A percentile compares a stretch with the other conserved stretches of the same genome.
phyloP scores from a whole-genome alignment of 2,113 vertebrate species.

The Propithecus coquereli region DNA sequence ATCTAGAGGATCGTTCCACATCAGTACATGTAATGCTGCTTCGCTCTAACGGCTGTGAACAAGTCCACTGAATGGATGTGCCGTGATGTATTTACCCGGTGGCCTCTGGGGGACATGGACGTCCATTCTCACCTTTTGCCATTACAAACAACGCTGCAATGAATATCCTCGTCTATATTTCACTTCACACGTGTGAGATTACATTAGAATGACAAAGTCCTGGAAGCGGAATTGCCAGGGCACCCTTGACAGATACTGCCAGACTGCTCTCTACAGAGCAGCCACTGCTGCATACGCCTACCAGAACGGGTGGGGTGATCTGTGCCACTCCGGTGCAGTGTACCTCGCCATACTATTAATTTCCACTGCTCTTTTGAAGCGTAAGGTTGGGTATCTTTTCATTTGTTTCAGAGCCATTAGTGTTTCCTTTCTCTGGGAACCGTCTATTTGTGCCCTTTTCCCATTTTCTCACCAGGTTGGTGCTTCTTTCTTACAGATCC shows the following conservation, averaged over 20 bases:
- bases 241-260: neutral
- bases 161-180: neutral
- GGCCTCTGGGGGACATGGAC: neutral
- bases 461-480: neutral
- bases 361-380: neutral
- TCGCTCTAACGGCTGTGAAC: neutral
- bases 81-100: neutral
- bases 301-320: neutral
- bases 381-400: neutral
- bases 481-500: neutral
- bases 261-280: neutral
- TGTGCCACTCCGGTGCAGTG: neutral
- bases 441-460: neutral
- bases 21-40: fast-evolving
- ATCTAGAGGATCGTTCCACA: neutral
- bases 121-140: neutral
- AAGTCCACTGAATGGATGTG: neutral
- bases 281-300: neutral
- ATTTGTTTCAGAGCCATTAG: neutral
- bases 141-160: neutral
- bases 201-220: neutral
- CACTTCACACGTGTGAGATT: neutral
- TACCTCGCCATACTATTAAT: neutral
- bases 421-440: neutral
- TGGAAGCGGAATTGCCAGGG: neutral